Percentiles rank a stretch among this genome's conserved stretches.
Evolutionary conservation across 2,113 vertebrate genomes (phyloP).

Genomic region (Gadus macrocephalus): DNA sequence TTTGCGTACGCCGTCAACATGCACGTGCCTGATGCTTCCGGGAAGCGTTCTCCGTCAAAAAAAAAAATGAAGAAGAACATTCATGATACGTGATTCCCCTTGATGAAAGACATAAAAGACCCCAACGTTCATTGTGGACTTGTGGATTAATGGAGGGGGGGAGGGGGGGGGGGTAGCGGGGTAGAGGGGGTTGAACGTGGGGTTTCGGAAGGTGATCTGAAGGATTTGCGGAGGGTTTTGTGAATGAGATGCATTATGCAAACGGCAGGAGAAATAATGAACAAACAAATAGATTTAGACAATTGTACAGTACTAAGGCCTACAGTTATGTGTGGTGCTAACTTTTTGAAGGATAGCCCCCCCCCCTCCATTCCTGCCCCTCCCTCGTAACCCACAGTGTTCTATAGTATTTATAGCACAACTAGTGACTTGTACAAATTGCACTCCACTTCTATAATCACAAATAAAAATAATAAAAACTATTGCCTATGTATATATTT

Average conservation of each 20-base stretch:
- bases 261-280: slow-evolving; percentile 66
- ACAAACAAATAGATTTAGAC: slow-evolving; percentile 77
- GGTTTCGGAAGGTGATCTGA: neutral
- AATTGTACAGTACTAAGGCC: slow-evolving; percentile 99
- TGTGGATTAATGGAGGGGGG: slow-evolving; percentile 15
- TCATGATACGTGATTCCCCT: too few relatives aligned
- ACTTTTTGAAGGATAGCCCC: slow-evolving; percentile 71
- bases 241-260: slow-evolving; percentile 99
- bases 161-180: neutral
- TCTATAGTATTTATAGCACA: slow-evolving; percentile 99
- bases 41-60: slow-evolving; percentile 85
- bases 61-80: too few relatives aligned
- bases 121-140: slow-evolving; percentile 80
- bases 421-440: slow-evolving; percentile 99
- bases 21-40: slow-evolving; percentile 99
- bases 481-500: slow-evolving; percentile 99
- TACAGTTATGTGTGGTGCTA: slow-evolving; percentile 99
- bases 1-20: slow-evolving; percentile 78
- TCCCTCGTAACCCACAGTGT: slow-evolving; percentile 77
- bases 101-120: slow-evolving; percentile 72
- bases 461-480: slow-evolving; percentile 97
- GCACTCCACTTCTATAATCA: slow-evolving; percentile 99
- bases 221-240: slow-evolving; percentile 54
- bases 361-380: slow-evolving; percentile 24
- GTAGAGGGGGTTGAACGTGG: slow-evolving; percentile 6